Evolutionary conservation across 2,113 vertebrate genomes (phyloP).

Genomic region (Stictonetta naevosa): DNA sequence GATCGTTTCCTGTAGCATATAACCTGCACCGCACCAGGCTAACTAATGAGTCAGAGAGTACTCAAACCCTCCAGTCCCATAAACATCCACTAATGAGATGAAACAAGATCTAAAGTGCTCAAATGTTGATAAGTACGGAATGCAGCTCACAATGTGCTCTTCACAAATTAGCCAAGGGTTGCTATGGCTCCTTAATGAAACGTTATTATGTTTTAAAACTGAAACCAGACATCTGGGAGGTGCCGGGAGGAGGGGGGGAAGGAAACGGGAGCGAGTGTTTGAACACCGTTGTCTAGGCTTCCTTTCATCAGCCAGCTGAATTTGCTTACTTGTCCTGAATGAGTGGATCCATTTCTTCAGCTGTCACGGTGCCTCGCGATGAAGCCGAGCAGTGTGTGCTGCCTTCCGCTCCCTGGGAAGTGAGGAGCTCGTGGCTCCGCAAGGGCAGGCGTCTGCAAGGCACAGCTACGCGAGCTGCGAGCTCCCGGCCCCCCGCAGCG

Average conservation of each 20-base stretch:
- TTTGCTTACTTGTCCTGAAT: constrained; percentile 70
- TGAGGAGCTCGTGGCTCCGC: constrained; percentile 45
- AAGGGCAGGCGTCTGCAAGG: constrained; percentile 40
- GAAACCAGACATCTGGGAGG: constrained; percentile 51
- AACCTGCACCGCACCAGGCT: neutral
- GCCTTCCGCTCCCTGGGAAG: constrained; percentile 63
- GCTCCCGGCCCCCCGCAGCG: neutral
- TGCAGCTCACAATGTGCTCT: constrained; percentile 46
- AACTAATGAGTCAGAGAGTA: constrained; percentile 40
- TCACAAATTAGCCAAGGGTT: constrained; percentile 59
- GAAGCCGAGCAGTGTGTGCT: constrained; percentile 55
- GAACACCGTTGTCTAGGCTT: constrained; percentile 58
- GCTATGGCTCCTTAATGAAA: constrained; percentile 68
- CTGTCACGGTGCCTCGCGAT: constrained; percentile 45
- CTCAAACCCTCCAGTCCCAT: constrained; percentile 55
- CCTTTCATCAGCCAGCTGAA: constrained; percentile 65
- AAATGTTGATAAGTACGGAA: constrained; percentile 53
- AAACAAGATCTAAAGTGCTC: constrained; percentile 45
- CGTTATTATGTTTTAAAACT: constrained; percentile 61
- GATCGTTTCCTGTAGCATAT: neutral
- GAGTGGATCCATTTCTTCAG: constrained; percentile 68
- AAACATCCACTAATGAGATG: constrained; percentile 55
- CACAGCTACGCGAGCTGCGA: neutral
- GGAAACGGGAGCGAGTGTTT: constrained; percentile 38
- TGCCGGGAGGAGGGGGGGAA: neutral